A percentile compares a stretch with the other conserved stretches of the same genome.
These are phyloP conservation scores for Numida meleagris DNA, from an alignment of 2,113 vertebrate species.

Conservation along the genomic window DNA sequence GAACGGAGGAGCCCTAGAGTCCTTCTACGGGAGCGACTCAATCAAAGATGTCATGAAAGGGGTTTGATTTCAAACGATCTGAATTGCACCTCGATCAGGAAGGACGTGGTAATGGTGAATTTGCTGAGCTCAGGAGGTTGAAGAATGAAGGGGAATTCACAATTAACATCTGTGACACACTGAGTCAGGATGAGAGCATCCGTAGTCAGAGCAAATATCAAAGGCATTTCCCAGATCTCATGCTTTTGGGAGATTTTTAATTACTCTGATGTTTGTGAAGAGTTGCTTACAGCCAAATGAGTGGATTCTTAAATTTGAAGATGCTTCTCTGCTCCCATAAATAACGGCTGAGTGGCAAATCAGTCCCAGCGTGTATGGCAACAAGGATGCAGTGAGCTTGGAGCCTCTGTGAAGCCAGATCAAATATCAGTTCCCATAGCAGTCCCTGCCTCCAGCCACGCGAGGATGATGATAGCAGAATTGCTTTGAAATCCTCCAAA, in stretches of 20 bases:
- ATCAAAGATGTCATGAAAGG: slow-evolving; percentile 59
- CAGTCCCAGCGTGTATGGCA: background rate
- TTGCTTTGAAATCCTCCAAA: background rate
- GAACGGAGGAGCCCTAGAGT: background rate
- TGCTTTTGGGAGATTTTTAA: slow-evolving; percentile 51
- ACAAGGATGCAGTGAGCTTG: background rate
- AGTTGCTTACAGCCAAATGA: slow-evolving; percentile 13
- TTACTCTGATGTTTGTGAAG: slow-evolving; percentile 52
- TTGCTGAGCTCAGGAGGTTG: slow-evolving; percentile 67
- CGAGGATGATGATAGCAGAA: background rate
- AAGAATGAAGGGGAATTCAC: slow-evolving; percentile 38
- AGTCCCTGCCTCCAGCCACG: background rate
- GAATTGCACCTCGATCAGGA: slow-evolving; percentile 34
- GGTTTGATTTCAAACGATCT: slow-evolving; percentile 60
- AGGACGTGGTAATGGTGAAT: slow-evolving; percentile 30
- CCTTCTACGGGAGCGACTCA: background rate
- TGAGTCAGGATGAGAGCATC: slow-evolving; percentile 31
- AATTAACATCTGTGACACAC: slow-evolving; percentile 32
- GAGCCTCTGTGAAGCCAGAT: slow-evolving; percentile 45
- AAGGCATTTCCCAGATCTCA: slow-evolving; percentile 4
- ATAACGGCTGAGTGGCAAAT: background rate
- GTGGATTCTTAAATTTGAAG: background rate
- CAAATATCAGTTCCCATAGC: slow-evolving; percentile 27
- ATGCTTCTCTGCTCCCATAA: background rate
- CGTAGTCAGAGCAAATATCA: slow-evolving; percentile 28